A percentile compares a stretch with the other conserved stretches of the same genome.
Evolutionary conservation across 2,797 vertebrate species (phyloP).

Genomic region (Pelobates cultripes): DNA sequence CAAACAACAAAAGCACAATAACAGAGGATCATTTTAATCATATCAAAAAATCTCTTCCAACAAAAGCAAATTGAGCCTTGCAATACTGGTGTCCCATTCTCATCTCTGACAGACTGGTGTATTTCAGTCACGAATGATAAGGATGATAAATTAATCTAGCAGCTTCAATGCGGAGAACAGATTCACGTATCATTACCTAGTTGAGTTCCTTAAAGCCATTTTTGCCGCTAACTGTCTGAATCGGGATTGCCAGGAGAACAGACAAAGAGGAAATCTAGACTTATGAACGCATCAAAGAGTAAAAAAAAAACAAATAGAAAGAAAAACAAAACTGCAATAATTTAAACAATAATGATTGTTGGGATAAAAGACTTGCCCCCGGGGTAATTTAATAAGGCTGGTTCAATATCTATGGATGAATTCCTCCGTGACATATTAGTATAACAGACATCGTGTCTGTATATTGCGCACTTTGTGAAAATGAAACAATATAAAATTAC

Average conservation of each 20-base stretch:
- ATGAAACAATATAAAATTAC: neutral
- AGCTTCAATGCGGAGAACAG: neutral
- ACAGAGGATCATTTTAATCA: too few relatives aligned
- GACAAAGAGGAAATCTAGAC: constrained; percentile 9
- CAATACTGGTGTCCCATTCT: too few relatives aligned
- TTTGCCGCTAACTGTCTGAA: constrained; percentile 13
- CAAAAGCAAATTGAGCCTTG: too few relatives aligned
- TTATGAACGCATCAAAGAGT: neutral
- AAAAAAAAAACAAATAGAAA: neutral
- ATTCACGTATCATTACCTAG: constrained; percentile 35
- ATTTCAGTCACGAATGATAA: neutral
- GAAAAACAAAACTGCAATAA: neutral
- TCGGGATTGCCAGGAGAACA: constrained; percentile 34
- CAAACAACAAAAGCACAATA: too few relatives aligned
- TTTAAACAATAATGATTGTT: constrained; percentile 33
- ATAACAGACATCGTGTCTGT: neutral
- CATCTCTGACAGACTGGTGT: neutral
- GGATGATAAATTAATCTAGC: neutral
- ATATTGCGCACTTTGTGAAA: neutral
- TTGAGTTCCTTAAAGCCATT: neutral
- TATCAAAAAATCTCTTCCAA: too few relatives aligned
- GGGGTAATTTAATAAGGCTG: constrained; percentile 57
- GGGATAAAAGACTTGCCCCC: constrained; percentile 51
- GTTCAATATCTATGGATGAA: constrained; percentile 45
- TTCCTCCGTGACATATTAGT: constrained; percentile 56